Evolutionary conservation across 2,888 invertebrate species (phyloP), one percentile per base, ranked within the genome.

Genomic region (Pilophorus perplexus): DNA sequence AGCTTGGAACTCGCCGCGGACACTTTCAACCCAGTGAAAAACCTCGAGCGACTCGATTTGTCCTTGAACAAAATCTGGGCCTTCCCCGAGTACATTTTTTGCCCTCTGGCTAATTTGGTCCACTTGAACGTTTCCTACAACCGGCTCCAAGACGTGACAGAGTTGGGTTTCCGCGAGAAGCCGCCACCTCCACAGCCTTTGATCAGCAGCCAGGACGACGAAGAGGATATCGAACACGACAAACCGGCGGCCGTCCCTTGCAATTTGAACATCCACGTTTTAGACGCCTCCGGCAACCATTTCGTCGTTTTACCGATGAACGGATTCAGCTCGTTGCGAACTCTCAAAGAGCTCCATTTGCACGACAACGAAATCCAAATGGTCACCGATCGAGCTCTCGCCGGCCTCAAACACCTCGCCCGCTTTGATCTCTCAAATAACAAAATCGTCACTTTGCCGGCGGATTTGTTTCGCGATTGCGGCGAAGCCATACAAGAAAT

Each of bases 21-120:
- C 20, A 88, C 89, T 74, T 91, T 92, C 77, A 81, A 84, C 68
- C 84, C 85, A 68, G 86, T 88, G 67, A 71, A 73, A 69, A 88
- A 90, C 76, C 81, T 93, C 73, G 92, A 92, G 78, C 83, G 88
- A 73, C 81, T 93, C 71, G 93, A 93, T 76, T 80, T 93, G 71
- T 91, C 90, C 75, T 86, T 86, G 75, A 92, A 93, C 78, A 92
- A 92, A 77, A 90, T 93, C 75, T 91, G 90, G 90, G 88, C 89
- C 64, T 85, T 93, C 76, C 91, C 92, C 22, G 89, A 89, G 74
- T 87, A 87, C 75, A 82, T 91, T 70, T 93, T 93, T 78, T 93
- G 93, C 75, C 85, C 89, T 2, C 78, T 92, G 72, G 86, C 85
- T 38, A 90, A 88, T 75, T 80, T 93, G 73, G 86, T 89, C 68